Evolutionary conservation across 2,113 vertebrate species (phyloP).

Genomic region (Nesospiza acunhae): DNA sequence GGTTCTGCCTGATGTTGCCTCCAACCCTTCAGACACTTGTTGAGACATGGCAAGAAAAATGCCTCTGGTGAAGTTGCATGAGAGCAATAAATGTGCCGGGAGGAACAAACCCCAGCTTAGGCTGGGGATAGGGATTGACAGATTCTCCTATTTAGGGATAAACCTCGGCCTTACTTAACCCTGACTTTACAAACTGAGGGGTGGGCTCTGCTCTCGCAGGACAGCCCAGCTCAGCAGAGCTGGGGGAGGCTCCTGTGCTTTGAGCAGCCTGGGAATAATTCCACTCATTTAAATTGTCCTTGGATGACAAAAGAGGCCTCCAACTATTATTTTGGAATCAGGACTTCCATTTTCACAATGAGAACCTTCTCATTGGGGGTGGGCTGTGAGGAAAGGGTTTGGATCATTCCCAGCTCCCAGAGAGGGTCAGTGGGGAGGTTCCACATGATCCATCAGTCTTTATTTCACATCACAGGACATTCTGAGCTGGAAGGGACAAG

Average conservation of each 20-base stretch:
- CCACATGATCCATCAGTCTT: fast-evolving
- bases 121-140: background rate
- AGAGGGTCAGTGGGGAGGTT: fast-evolving
- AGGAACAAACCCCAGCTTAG: background rate
- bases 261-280: background rate
- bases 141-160: background rate
- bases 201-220: background rate
- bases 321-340: background rate
- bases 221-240: background rate
- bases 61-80: background rate
- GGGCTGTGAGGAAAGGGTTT: background rate
- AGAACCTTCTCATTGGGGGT: background rate
- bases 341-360: background rate
- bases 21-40: background rate
- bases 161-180: background rate
- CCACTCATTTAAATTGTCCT: background rate
- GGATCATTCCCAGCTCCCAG: background rate
- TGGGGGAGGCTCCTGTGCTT: background rate
- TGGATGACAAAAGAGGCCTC: background rate
- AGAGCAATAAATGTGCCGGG: background rate
- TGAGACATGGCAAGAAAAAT: background rate
- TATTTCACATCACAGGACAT: background rate
- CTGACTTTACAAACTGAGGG: background rate
- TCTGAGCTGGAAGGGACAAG: background rate
- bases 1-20: background rate